A percentile compares a stretch with the other conserved stretches of the same genome.
These are phyloP conservation scores for Anaspis maculata DNA, from an alignment of 2,888 invertebrate species.

Conservation along the genomic window DNA sequence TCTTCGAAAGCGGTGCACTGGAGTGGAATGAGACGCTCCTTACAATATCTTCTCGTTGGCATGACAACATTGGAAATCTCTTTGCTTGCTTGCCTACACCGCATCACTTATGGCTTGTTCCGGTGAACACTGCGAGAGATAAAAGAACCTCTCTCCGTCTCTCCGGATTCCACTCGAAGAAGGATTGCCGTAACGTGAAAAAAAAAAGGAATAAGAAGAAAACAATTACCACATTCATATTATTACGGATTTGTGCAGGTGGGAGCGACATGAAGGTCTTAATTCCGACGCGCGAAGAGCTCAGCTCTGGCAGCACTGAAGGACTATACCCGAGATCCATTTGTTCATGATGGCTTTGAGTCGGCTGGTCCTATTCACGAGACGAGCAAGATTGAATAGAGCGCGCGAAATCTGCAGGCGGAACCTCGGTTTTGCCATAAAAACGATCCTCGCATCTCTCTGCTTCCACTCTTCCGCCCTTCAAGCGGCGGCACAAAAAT, in stretches of 20 bases:
- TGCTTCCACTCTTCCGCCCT: conserved; percentile 5
- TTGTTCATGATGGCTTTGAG: no score
- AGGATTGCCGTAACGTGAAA: no score
- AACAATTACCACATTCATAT: no score
- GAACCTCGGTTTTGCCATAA: conserved; percentile 14
- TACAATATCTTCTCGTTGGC: conserved; percentile 31
- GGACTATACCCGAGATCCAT: no score
- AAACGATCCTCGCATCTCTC: conserved; percentile 18
- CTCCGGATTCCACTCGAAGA: no score
- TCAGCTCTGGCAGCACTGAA: no score
- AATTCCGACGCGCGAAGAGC: no score
- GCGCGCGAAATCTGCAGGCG: conserved; percentile 17
- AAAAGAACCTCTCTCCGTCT: no score
- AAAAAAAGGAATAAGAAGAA: background rate
- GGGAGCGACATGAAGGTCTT: no score
- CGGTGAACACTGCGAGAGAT: no score
- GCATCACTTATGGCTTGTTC: conserved; percentile 26
- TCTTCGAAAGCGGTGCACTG: conserved; percentile 28
- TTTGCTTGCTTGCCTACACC: conserved; percentile 22
- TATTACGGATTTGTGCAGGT: no score
- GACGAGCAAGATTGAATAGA: conserved; percentile 21
- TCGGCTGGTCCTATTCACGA: no score
- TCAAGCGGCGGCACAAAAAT: conserved; percentile 8
- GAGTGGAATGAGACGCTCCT: conserved; percentile 27
- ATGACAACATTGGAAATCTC: conserved; percentile 31